phyloP scores from a whole-genome alignment of 2,888 invertebrate genomes.

The Hoplodrina ambigua region DNA sequence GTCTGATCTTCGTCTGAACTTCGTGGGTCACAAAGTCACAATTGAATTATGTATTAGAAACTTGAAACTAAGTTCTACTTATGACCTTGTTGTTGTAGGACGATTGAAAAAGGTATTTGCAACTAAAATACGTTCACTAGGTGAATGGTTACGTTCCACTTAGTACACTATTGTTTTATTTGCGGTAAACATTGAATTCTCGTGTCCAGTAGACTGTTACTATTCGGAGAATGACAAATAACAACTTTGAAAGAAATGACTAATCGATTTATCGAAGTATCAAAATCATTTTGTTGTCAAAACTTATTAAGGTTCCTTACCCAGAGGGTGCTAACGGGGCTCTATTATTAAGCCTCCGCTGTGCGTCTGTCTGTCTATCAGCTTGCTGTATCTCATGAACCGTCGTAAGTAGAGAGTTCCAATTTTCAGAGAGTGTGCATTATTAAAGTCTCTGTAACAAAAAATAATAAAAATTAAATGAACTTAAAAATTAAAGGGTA shows the following conservation, averaged over 20 bases:
- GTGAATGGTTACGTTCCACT: constrained; percentile 56
- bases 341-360: no score
- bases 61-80: constrained; percentile 22
- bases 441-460: no score
- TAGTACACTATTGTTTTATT: constrained; percentile 56
- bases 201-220: constrained; percentile 40
- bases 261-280: constrained; percentile 23
- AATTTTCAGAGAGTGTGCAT: no score
- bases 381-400: no score
- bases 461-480: no score
- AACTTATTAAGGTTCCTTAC: no score
- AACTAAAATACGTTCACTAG: constrained; percentile 50
- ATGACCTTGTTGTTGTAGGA: constrained; percentile 49
- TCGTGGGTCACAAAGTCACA: constrained; percentile 16
- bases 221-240: constrained; percentile 27
- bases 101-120: constrained; percentile 41
- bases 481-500: no score
- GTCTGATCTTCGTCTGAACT: constrained; percentile 31
- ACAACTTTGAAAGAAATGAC: constrained; percentile 28
- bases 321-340: no score
- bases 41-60: constrained; percentile 29
- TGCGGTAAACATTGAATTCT: constrained; percentile 49
- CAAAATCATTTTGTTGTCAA: constrained; percentile 7
- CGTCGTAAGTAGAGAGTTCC: no score
- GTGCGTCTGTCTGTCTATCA: no score